Evolutionary conservation across 2,888 invertebrate genomes (phyloP), one percentile per base, ranked within the genome.

Genomic region (Nymphalis polychloros): DNA sequence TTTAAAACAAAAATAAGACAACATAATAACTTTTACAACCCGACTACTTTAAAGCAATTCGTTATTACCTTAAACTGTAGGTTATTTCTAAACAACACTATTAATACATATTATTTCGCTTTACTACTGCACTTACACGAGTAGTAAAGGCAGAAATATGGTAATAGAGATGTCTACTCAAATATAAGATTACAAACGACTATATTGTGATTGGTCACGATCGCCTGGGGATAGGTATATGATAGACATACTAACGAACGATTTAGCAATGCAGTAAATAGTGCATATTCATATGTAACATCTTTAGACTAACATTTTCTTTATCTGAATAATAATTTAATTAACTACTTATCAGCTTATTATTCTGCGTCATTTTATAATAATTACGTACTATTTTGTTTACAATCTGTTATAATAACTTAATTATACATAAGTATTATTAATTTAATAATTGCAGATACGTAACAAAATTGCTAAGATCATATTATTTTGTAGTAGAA

Each of bases 141-240:
- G 41, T 70, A 64, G 63, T 60, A 66, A 63, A 72, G 72, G 73
- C 74, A 73, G 76, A 77, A 78, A 79, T 79, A 77, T 78, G 79
- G 77, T 59, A 69, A 62, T 57, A 41, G n/a, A 41, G 57, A 65
- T 48, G 69, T 69, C 64, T 49, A 50, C 49, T 65, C 62, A 41
- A 68, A 68, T 68, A 64, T 61, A 41, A 62, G 46, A 65, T 65
- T 69, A 69, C 57, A 59, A 35, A 50, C 46, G 65, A 65, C 61
- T 49, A 67, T 67, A 59, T 27, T 67, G 47, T 62, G 59, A 65
- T 65, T 19, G 59, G 62, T 62, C 69, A 65, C 69, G 65, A 57
- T 62, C 57, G 69, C 69, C 64, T 52, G 31, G 50, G 69, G 69
- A 53, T 46, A 64, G 20, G 23, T 69, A 13, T 41, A 47, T 50